Conservation (phyloP, 2,888 invertebrate species). For the Galerucella nymphaeae region DNA sequence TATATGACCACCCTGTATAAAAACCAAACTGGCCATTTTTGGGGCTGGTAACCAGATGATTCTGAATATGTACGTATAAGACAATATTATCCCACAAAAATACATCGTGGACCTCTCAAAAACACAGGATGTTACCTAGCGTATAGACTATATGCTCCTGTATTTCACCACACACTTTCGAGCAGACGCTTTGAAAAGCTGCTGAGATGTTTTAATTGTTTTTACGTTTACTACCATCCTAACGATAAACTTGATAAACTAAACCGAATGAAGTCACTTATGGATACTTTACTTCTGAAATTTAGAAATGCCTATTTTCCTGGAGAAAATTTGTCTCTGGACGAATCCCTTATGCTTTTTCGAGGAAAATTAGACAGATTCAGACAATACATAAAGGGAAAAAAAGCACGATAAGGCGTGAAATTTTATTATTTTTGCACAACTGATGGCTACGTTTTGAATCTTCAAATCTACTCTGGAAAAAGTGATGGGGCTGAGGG, state of each 20-base stretch:
- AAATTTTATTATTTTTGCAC: slow-evolving; percentile 49
- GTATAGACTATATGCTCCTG: no score
- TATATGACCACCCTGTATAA: no score
- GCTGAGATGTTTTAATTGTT: slow-evolving; percentile 26
- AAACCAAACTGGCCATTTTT: no score
- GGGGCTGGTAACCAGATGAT: no score
- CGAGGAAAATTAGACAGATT: slow-evolving; percentile 46
- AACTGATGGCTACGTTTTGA: slow-evolving; percentile 47
- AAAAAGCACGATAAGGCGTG: slow-evolving; percentile 49
- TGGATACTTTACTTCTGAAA: slow-evolving; percentile 18
- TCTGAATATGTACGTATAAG: no score
- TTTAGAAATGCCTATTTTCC: slow-evolving; percentile 23
- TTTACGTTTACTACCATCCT: slow-evolving; percentile 9
- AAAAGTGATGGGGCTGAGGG: slow-evolving; percentile 33
- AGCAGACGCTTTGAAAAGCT: slow-evolving; percentile 29
- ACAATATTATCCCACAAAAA: no score
- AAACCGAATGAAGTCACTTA: slow-evolving; percentile 8
- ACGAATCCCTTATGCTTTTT: slow-evolving; percentile 45
- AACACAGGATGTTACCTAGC: no score
- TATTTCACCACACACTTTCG: slow-evolving; percentile 18
- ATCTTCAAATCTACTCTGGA: slow-evolving; percentile 48
- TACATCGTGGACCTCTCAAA: no score
- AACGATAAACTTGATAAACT: slow-evolving; percentile 5
- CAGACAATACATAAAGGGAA: slow-evolving; percentile 47
- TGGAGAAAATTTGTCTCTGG: slow-evolving; percentile 42